Conservation (phyloP, 2,113 vertebrate genomes). For the Bolborhynchus lineola region DNA sequence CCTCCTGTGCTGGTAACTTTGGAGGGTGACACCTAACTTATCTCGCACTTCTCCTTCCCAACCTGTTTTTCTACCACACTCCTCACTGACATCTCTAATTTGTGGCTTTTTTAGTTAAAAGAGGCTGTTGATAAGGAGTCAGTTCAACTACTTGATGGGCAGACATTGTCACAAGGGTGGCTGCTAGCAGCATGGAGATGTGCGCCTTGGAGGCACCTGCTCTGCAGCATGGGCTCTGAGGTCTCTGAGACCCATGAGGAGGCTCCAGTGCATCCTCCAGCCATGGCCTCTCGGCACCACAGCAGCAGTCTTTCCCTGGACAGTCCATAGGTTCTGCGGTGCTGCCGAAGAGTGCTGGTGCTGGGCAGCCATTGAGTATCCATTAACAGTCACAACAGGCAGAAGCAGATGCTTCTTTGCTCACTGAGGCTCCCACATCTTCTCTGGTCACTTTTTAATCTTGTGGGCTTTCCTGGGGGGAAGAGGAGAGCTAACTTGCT, state of each 20-base stretch:
- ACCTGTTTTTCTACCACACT: neutral
- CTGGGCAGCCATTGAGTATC: neutral
- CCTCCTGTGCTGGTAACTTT: neutral
- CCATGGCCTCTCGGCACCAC: neutral
- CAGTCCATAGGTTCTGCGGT: neutral
- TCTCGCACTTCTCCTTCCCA: neutral
- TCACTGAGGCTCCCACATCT: neutral
- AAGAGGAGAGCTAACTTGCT: neutral
- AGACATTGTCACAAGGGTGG: neutral
- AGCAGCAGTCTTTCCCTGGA: neutral
- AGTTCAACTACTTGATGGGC: neutral
- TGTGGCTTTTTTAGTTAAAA: neutral
- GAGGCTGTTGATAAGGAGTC: rapidly evolving
- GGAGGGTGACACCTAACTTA: neutral
- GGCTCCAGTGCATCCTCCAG: neutral
- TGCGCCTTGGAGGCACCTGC: neutral
- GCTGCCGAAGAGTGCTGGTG: neutral
- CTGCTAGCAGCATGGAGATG: neutral
- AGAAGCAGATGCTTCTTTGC: neutral
- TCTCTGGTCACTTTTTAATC: neutral
- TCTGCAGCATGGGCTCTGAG: neutral
- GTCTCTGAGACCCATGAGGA: neutral
- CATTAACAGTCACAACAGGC: neutral
- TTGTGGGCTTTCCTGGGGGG: neutral
- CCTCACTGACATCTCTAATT: rapidly evolving